Evolutionary conservation across 2,888 invertebrate genomes (phyloP).

Genomic region (Acleris laterana): DNA sequence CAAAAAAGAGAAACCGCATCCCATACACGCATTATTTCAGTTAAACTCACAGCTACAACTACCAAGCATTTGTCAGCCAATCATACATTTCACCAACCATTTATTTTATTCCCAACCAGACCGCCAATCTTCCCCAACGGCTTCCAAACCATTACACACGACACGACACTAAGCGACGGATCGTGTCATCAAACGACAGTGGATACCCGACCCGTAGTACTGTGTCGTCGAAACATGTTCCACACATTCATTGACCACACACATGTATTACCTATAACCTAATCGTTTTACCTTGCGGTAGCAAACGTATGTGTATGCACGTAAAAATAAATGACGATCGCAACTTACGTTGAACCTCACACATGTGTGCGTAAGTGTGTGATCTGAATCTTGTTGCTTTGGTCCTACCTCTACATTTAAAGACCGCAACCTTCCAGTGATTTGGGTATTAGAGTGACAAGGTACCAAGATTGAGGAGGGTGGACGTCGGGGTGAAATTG

Average conservation of each 20-base stretch:
- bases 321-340: too few relatives aligned
- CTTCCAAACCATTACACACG: slow-evolving; percentile 34
- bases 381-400: too few relatives aligned
- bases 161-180: slow-evolving; percentile 36
- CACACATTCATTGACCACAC: not conserved
- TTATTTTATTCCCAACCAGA: slow-evolving; percentile 15
- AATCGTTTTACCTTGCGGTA: too few relatives aligned
- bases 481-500: slow-evolving; percentile 28
- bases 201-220: slow-evolving; percentile 9
- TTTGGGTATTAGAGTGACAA: not conserved
- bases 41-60: too few relatives aligned
- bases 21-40: too few relatives aligned
- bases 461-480: slow-evolving; percentile 14
- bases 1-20: too few relatives aligned
- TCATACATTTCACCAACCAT: not conserved
- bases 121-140: slow-evolving; percentile 28
- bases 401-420: not conserved
- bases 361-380: too few relatives aligned
- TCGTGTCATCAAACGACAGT: slow-evolving; percentile 27
- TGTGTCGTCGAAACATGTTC: slow-evolving; percentile 4
- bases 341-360: too few relatives aligned
- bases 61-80: not conserved
- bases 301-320: too few relatives aligned
- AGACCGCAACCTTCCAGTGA: too few relatives aligned
- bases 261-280: not conserved